These are phyloP conservation scores for Cynocephalus volans DNA, from an alignment of 2,113 vertebrate species.

Conservation along the genomic window DNA sequence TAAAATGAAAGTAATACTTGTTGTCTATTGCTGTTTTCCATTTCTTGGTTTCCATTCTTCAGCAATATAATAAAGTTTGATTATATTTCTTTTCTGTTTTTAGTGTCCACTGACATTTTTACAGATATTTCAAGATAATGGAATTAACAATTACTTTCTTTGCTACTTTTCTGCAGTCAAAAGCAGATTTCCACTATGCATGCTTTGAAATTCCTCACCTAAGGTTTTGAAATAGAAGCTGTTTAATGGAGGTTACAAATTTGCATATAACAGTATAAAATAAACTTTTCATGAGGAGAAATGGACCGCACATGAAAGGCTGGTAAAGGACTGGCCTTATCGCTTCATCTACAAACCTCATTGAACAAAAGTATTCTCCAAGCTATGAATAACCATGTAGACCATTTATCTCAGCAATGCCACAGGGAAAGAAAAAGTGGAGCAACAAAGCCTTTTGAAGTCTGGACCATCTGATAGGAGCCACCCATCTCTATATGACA, in stretches of 20 bases:
- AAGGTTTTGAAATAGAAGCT: constrained; percentile 73
- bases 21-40: background rate
- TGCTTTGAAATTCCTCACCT: constrained; percentile 72
- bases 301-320: constrained; percentile 63
- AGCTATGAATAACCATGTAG: constrained; percentile 64
- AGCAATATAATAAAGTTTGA: constrained; percentile 28
- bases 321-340: background rate
- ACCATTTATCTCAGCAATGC: constrained; percentile 51
- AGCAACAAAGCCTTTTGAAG: constrained; percentile 55
- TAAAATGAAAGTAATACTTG: background rate
- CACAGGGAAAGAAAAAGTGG: constrained; percentile 34
- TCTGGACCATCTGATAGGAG: constrained; percentile 9
- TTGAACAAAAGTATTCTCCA: constrained; percentile 33
- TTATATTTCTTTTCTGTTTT: constrained; percentile 65
- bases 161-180: constrained; percentile 24
- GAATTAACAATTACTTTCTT: constrained; percentile 54
- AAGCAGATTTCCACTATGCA: background rate
- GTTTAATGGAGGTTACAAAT: constrained; percentile 60
- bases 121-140: constrained; percentile 53
- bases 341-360: constrained; percentile 44
- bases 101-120: constrained; percentile 25
- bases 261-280: constrained; percentile 68
- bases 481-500: constrained; percentile 15
- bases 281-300: constrained; percentile 73
- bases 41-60: background rate